Evolutionary conservation across 2,797 vertebrate species (phyloP), one percentile per base, ranked within the genome.

Genomic region (Poeciliopsis infans): DNA sequence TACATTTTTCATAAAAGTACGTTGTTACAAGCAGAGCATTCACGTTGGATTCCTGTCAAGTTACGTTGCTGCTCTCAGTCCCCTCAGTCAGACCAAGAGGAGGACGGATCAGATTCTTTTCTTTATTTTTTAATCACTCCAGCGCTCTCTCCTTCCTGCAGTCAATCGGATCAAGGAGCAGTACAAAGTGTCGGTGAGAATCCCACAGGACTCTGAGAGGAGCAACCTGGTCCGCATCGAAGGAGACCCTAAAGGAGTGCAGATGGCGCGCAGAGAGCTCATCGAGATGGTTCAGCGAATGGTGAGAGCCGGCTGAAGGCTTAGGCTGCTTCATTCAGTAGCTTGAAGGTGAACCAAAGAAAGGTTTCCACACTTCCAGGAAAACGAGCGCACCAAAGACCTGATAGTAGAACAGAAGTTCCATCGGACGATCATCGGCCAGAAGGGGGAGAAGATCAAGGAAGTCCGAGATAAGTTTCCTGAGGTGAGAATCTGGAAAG

Each of bases 401-500:
- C 82, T 97, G 88, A 95, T 95, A 0, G 96, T 96, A 55, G 96
- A 97, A 83, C 96, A 97, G 88, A 96, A 91, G 86, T 95, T 96
- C 84, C 96, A 97, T 79, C 94, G 95, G 18, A 94, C 94, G 80
- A 95, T 97, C 88, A 97, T 97, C 51, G 96, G 96, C 0, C 94
- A 96, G 86, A 97, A 97, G 79, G 96, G 96, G 57, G 96, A 97
- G 83, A 94, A 95, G 90, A 97, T 97, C 75, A 96, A 95, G 85
- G 96, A 97, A 89, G 96, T 97, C 31, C 87, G 94, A 49, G 96
- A 96, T 86, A 97, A 96, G 87, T 97, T 97, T 82, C 96, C 96
- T 0, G 95, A 97, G 93, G 96, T 97, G 80, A 82, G 23, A 7
- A 1, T 47, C 13, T 1, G 12, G 45, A 16, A 0, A 23, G 55